Conservation (phyloP, 2,797 vertebrate genomes). For the Acropternis orthonyx region DNA sequence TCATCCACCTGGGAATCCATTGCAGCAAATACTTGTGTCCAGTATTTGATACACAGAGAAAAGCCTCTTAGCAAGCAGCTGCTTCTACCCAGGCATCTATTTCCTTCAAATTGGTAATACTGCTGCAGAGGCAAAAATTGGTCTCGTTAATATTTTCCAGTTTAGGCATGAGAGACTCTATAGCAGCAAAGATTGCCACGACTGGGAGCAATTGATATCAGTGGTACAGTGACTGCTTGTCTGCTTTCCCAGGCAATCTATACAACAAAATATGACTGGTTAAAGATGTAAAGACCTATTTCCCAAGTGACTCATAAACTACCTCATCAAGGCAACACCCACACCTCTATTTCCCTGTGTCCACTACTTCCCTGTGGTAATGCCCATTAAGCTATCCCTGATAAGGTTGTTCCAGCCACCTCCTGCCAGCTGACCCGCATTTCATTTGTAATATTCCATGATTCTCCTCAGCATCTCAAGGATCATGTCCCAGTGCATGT, state of each 20-base stretch:
- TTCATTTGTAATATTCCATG: not conserved
- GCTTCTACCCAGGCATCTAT: not conserved
- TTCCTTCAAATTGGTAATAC: not conserved
- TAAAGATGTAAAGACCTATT: not conserved
- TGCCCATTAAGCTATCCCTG: not conserved
- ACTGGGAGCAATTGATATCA: not conserved
- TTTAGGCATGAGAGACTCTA: not conserved
- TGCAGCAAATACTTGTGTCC: not conserved
- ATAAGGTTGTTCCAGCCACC: not conserved
- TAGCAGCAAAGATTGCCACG: not conserved
- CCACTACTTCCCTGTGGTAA: fast-evolving
- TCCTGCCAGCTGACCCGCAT: not conserved
- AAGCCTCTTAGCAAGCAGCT: not conserved
- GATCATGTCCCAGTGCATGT: too few species aligned
- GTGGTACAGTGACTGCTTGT: not conserved
- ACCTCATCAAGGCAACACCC: not conserved
- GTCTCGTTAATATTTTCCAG: not conserved
- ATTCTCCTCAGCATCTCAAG: not conserved
- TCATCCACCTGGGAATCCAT: not conserved
- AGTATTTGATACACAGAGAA: not conserved
- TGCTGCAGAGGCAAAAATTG: not conserved
- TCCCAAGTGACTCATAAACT: not conserved
- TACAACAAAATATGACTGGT: not conserved
- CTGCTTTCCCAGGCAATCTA: not conserved
- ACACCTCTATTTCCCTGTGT: fast-evolving